Percentiles rank a stretch among this genome's conserved stretches.
Conservation (phyloP, 2,888 invertebrate genomes). For the Meloe dianella region DNA sequence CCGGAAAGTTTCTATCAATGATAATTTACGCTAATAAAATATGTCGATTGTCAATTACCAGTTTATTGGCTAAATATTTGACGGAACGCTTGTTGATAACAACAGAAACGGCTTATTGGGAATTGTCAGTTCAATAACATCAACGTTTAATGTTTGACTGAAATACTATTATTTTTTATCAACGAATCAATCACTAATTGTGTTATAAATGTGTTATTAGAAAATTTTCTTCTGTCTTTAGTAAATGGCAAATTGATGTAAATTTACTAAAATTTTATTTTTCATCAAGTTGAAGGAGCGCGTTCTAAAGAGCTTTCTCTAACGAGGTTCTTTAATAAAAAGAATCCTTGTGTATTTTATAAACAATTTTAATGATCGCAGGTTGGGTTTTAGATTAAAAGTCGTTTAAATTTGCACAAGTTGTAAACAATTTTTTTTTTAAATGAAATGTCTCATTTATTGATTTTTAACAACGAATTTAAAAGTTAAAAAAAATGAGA, state of each 20-base stretch:
- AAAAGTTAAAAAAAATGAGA: background rate
- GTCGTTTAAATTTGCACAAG: background rate
- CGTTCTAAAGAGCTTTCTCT: background rate
- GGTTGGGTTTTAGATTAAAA: background rate
- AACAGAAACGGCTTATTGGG: background rate
- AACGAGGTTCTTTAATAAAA: background rate
- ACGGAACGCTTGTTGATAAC: background rate
- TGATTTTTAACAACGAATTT: background rate
- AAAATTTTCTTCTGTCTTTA: background rate
- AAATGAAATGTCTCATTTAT: background rate
- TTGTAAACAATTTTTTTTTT: background rate
- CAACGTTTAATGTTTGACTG: background rate
- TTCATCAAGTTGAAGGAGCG: background rate
- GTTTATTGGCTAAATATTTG: background rate
- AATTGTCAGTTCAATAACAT: background rate
- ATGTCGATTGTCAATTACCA: background rate
- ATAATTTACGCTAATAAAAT: background rate
- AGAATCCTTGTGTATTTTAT: background rate
- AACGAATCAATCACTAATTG: background rate
- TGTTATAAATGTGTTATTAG: background rate
- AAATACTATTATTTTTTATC: background rate
- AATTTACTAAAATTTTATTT: background rate
- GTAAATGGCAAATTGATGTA: background rate
- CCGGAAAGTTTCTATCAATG: background rate
- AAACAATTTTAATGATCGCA: background rate